Evolutionary conservation across 2,888 invertebrate species (phyloP).

Genomic region (Mongoloraphidia duomilia): DNA sequence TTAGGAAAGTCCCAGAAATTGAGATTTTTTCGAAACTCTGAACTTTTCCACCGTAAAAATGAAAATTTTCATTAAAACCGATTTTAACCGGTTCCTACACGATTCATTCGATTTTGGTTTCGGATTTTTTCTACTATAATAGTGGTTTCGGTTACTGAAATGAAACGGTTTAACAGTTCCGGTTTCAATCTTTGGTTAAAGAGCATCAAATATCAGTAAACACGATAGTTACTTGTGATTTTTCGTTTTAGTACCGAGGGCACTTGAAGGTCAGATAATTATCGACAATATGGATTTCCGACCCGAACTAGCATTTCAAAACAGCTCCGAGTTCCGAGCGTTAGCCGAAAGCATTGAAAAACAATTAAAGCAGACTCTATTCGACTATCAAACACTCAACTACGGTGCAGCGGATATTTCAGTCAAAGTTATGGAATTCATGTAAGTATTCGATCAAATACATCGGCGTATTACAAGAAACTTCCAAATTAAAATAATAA

Average conservation of each 20-base stretch:
- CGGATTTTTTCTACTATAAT: too few species aligned
- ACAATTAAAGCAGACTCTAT: slow-evolving; percentile 41
- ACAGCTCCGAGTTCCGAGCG: slow-evolving; percentile 45
- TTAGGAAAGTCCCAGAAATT: too few species aligned
- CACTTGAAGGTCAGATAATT: slow-evolving; percentile 50
- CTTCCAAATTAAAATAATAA: neutral
- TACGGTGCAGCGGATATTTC: slow-evolving; percentile 39
- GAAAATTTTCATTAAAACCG: too few species aligned
- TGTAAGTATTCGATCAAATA: slow-evolving; percentile 30
- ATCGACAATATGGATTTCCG: slow-evolving; percentile 52
- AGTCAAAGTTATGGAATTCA: slow-evolving; percentile 45
- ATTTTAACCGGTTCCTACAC: too few species aligned
- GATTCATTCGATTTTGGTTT: too few species aligned
- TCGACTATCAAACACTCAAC: slow-evolving; percentile 34
- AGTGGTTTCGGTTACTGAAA: too few species aligned
- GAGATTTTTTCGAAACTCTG: too few species aligned
- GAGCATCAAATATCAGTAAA: neutral
- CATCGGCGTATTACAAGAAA: neutral
- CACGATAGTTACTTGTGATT: slow-evolving; percentile 3
- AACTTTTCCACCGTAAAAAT: too few species aligned
- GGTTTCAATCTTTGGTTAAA: neutral
- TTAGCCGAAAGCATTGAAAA: slow-evolving; percentile 43
- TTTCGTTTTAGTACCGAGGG: slow-evolving; percentile 43
- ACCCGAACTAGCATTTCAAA: slow-evolving; percentile 40
- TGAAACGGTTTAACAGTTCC: neutral